These are phyloP conservation scores for Phoenoteleia sp. DNA, from an alignment of 2,888 invertebrate genomes.

Conservation along the genomic window DNA sequence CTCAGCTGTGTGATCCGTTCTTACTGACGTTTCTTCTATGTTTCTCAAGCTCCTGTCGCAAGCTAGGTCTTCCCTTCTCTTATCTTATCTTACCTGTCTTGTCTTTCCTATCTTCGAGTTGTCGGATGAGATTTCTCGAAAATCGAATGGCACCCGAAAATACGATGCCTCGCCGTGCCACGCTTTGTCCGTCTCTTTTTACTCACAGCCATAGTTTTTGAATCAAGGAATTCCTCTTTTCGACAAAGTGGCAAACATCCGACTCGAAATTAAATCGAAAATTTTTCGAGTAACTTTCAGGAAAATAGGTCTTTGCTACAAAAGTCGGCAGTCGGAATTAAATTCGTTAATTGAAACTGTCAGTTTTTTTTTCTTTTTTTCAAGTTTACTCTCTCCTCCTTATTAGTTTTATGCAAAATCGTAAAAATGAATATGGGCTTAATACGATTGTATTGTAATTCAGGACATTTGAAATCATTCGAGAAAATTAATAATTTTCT, in stretches of 20 bases:
- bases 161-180: slow-evolving; percentile 36
- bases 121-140: slow-evolving; percentile 81
- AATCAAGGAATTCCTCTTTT: slow-evolving; percentile 56
- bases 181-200: slow-evolving; percentile 24
- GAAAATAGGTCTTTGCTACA: no score
- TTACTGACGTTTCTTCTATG: slow-evolving; percentile 73
- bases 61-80: slow-evolving; percentile 55
- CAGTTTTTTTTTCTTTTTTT: no score
- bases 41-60: slow-evolving; percentile 67
- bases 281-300: slow-evolving; percentile 11
- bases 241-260: slow-evolving; percentile 27
- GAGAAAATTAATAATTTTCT: background rate
- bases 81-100: slow-evolving; percentile 70
- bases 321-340: no score
- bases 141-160: slow-evolving; percentile 76
- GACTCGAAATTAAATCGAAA: slow-evolving; percentile 34
- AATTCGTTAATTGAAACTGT: no score
- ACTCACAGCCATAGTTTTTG: slow-evolving; percentile 44
- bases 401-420: no score
- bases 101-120: slow-evolving; percentile 72
- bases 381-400: no score
- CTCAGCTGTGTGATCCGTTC: slow-evolving; percentile 72
- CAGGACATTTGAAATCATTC: background rate
- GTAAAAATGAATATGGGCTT: no score
- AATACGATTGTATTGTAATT: no score